A percentile compares a stretch with the other conserved stretches of the same genome.
Evolutionary conservation across 2,797 vertebrate genomes (phyloP).

Genomic region (Chelon labrosus): DNA sequence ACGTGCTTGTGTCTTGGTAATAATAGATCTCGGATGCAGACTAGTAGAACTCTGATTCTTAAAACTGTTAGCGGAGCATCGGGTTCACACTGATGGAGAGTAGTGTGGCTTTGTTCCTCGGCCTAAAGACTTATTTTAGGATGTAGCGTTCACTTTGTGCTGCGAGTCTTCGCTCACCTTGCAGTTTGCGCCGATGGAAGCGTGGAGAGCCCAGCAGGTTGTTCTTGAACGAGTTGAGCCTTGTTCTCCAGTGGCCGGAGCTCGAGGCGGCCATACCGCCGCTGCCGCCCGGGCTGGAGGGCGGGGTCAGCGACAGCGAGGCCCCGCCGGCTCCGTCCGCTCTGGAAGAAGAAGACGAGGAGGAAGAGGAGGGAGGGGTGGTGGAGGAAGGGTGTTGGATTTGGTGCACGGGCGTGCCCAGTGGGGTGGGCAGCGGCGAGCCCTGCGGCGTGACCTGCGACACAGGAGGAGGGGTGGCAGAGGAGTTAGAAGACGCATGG

Average conservation of each 20-base stretch:
- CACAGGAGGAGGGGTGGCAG: constrained; percentile 85
- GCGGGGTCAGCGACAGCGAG: constrained; percentile 87
- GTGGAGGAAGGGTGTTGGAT: constrained; percentile 87
- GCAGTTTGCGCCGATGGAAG: constrained; percentile 94
- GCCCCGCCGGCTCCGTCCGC: constrained; percentile 85
- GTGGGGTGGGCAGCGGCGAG: constrained; percentile 90
- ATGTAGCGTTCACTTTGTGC: background rate
- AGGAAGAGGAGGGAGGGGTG: constrained; percentile 90
- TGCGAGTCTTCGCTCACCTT: constrained; percentile 80
- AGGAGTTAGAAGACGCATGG: constrained; percentile 84
- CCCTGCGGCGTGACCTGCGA: constrained; percentile 91
- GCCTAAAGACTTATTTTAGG: background rate
- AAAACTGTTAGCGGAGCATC: constrained; percentile 6
- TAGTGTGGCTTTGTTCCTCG: background rate
- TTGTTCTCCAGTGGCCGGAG: constrained; percentile 93
- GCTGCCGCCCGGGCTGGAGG: constrained; percentile 88
- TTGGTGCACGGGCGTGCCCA: constrained; percentile 92
- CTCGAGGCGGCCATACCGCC: constrained; percentile 88
- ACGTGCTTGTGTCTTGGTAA: constrained; percentile 3
- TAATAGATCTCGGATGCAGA: constrained; percentile 16
- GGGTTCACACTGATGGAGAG: background rate
- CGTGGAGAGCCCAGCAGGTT: constrained; percentile 94
- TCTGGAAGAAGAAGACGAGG: constrained; percentile 89
- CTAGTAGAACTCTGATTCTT: background rate
- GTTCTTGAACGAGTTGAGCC: constrained; percentile 95